Base-by-base conservation (phyloP, 2,113 vertebrate genomes). In the Ceyx cyanopectus region DNA sequence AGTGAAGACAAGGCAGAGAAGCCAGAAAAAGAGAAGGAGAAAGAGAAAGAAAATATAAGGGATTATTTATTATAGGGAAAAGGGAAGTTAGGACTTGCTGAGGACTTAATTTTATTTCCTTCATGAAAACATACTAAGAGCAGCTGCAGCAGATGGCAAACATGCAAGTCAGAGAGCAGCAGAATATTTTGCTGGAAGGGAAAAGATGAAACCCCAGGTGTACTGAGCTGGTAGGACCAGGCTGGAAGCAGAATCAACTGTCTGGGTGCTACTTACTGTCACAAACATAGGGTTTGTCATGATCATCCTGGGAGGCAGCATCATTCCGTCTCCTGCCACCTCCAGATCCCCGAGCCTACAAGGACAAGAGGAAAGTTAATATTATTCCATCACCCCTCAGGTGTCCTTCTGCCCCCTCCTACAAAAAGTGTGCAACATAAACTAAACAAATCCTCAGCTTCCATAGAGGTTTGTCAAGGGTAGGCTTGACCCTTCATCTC, bases 201-300 rank as follows among this genome's bases (percentile, higher is more conserved):
- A 90, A 85, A 67, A 92, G 23, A 79, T 48, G 62, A 92, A 89
- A 62, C 74, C 86, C 48, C 74, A 83, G 66, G 66, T 72, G 48
- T 50, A 68, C 53, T 10, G 13, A 85, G 72, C 67, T 66, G 65
- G 58, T 83, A 82, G 69, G 46, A 91, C 72, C 81, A 95, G 63
- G 83, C 85, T 82, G 37, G 72, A 93, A 81, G 87, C 85, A 92
- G 82, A 95, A 75, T 81, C 76, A 91, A 30, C n/a, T 94, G 61
- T 92, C 80, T 89, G 23, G 63, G 18, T 65, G 48, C 54, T 98
- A 99, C 99, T 99, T 98, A 99, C 99, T 99, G 98, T 99, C 99
- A 97, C 99, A 99, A 98, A 99, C 98, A 78, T 99, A 99, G 96
- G 99, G 99, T 97, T 99, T 99, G 97, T 99, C 99, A 5, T 99